Conservation (phyloP, 2,888 invertebrate species). For the Himalopsyche kuldschensis region DNA sequence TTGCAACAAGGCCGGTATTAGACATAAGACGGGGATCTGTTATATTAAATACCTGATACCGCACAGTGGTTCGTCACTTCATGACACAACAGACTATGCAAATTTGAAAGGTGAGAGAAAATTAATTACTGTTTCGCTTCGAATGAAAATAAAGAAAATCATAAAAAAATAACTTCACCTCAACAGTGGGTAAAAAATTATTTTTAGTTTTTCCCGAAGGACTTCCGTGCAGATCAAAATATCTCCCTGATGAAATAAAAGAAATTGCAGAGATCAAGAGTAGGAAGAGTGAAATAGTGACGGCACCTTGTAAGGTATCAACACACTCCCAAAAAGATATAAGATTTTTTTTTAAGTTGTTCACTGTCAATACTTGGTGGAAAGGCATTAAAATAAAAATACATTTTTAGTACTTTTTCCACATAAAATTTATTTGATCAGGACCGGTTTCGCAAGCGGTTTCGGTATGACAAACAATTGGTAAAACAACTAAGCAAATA, state of each 20-base stretch:
- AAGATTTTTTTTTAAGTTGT: no score
- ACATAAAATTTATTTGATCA: no score
- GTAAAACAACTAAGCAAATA: no score
- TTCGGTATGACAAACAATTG: no score
- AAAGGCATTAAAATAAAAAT: no score
- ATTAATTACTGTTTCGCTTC: no score
- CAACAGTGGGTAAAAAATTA: background rate
- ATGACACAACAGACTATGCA: background rate
- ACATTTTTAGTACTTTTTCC: no score
- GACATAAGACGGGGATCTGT: constrained; percentile 64
- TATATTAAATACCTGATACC: constrained; percentile 46
- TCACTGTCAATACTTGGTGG: no score
- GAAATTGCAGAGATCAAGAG: background rate
- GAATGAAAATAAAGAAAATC: no score
- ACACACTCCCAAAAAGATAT: no score
- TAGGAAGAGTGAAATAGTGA: constrained; percentile 46
- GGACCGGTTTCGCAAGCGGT: no score
- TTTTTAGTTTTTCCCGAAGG: constrained; percentile 45
- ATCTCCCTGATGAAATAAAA: constrained; percentile 21
- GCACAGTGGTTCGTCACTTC: background rate
- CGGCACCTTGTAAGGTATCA: constrained; percentile 47
- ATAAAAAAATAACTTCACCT: no score
- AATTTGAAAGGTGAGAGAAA: constrained; percentile 4
- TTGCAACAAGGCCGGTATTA: constrained; percentile 62
- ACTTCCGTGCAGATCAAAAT: constrained; percentile 45